These are phyloP conservation scores for Xylocampa areola DNA, from an alignment of 2,888 invertebrate species.

Conservation along the genomic window DNA sequence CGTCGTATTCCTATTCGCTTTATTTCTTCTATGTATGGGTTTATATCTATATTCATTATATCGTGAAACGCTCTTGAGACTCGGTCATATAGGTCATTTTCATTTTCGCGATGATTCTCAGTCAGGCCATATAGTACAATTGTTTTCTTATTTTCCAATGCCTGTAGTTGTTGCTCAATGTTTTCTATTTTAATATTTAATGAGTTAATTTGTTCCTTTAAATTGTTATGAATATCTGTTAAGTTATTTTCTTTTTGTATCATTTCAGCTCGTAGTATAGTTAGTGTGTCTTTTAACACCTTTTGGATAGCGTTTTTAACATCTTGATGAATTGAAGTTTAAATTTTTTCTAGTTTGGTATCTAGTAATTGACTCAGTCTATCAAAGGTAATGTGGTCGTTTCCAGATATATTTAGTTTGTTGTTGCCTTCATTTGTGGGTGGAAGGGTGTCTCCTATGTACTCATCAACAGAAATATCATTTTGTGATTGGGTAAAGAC, in stretches of 20 bases:
- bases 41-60: background rate
- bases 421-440: background rate
- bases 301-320: background rate
- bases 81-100: background rate
- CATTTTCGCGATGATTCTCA: background rate
- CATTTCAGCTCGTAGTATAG: background rate
- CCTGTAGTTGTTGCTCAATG: background rate
- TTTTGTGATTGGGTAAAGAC: background rate
- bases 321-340: background rate
- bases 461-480: background rate
- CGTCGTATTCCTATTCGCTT: background rate
- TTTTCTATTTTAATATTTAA: conserved; percentile 1
- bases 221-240: background rate
- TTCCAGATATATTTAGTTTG: background rate
- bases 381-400: background rate
- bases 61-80: background rate
- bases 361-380: background rate
- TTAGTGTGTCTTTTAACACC: background rate
- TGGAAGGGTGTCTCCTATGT: background rate
- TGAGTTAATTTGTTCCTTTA: background rate
- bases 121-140: background rate
- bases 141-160: conserved; percentile 1
- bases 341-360: background rate
- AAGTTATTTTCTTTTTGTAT: background rate
- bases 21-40: conserved; percentile 6